Evolutionary conservation across 2,888 invertebrate species (phyloP), one percentile per base, ranked within the genome.

Genomic region (Lasioglossum calceatum): DNA sequence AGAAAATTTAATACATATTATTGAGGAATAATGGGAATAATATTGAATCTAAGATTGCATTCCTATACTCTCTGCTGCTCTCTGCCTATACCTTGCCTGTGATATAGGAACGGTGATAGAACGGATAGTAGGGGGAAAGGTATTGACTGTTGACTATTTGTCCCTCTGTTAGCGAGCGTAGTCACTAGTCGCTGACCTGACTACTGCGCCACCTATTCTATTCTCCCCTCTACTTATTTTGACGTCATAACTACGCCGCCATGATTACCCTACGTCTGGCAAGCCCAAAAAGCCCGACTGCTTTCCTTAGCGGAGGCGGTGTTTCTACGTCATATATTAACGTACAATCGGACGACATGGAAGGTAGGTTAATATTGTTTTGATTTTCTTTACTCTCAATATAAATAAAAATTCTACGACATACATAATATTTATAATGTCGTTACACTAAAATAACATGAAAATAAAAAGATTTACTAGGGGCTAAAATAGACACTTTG

Each of bases 311-410:
- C 14, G 93, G 94, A 64, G 87, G 92, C 50, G 92, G 93, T 44
- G 94, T 95, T 10, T 84, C 93, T 8, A 88, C 93, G 42, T 93
- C 94, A 2, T 95, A 95, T 81, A 95, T 95, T 23, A 93, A 94
- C 23, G 95, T 95, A 70, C 95, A 94, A 58, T 94, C 95, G 0
- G 95, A 95, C 77, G 95, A 95, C 81, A 90, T 95, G 85, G 95
- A 95, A 93, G 95, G 95, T 95, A 91, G 83, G 84, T 85, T 87
- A 85, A 74, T 70, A n/a, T 81, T 82, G 67, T 75, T 76, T 75
- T 81, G 58, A 32, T 64, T 39, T 58, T n/a, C n/a, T 61, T 58
- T n/a, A 23, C 10, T 47, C 12, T 7, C 19, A 32, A n/a, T n/a
- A 2, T 19, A 73, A 73, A 70, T 83, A 77, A 81, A 36, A 79